Percentiles rank a stretch among this genome's conserved stretches.
Conservation (phyloP, 2,888 invertebrate genomes). For the Drosophila birchii region DNA sequence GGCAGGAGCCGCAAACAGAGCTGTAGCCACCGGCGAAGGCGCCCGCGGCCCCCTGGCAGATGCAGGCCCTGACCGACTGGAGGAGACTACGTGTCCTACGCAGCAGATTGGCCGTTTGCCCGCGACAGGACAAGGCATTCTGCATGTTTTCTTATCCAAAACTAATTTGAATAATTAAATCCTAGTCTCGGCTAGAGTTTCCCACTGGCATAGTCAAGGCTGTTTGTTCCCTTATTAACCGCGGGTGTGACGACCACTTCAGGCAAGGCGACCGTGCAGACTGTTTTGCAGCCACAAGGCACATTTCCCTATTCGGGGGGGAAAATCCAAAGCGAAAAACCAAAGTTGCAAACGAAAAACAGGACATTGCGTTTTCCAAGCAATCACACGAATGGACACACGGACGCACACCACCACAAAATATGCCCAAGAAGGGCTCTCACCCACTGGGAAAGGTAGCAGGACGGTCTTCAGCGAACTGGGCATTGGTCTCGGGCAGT, state of each 20-base stretch:
- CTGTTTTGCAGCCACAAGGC: slow-evolving; percentile 57
- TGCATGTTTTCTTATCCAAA: slow-evolving; percentile 49
- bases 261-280: slow-evolving; percentile 51
- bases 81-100: slow-evolving; percentile 50
- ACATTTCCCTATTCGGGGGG: slow-evolving; percentile 60
- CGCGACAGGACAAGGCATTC: slow-evolving; percentile 50
- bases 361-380: slow-evolving; percentile 73
- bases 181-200: background rate
- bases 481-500: slow-evolving; percentile 52
- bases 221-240: background rate
- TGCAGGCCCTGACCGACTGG: slow-evolving; percentile 53
- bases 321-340: slow-evolving; percentile 55
- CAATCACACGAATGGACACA: slow-evolving; percentile 28
- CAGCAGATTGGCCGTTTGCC: slow-evolving; percentile 46
- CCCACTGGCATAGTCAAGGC: slow-evolving; percentile 14
- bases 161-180: slow-evolving; percentile 13
- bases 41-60: slow-evolving; percentile 62
- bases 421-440: background rate
- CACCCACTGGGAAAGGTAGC: slow-evolving; percentile 32
- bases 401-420: slow-evolving; percentile 7
- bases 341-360: slow-evolving; percentile 73
- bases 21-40: slow-evolving; percentile 54
- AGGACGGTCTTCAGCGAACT: slow-evolving; percentile 30
- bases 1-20: slow-evolving; percentile 18
- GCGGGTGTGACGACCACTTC: slow-evolving; percentile 41